Conservation (phyloP, 1,140 invertebrate species). For the Dendrolimus kikuchii region DNA sequence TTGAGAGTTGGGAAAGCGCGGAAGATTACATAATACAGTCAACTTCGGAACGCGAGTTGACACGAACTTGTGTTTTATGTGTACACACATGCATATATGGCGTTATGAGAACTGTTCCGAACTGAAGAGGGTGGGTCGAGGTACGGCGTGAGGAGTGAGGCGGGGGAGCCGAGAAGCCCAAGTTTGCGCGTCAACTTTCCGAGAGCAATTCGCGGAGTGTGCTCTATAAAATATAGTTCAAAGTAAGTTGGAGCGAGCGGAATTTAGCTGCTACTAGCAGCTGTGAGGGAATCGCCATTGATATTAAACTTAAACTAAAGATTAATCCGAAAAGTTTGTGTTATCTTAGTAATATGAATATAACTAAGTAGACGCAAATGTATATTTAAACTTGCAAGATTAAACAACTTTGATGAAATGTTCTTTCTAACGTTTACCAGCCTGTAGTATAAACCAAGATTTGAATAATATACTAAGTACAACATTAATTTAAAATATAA, state of each 20-base stretch:
- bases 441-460: too few species aligned
- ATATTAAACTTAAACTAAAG: conserved; percentile 5
- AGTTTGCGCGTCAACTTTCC: conserved; percentile 24
- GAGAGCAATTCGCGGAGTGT: conserved; percentile 21
- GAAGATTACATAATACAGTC: conserved; percentile 25
- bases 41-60: conserved; percentile 20
- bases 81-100: conserved; percentile 9
- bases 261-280: conserved; percentile 15
- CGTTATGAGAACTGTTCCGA: conserved; percentile 19
- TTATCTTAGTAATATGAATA: too few species aligned
- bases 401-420: too few species aligned
- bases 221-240: conserved; percentile 34
- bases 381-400: too few species aligned
- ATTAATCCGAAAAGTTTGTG: conserved; percentile 7
- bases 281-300: conserved; percentile 9
- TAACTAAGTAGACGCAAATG: too few species aligned
- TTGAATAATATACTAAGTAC: too few species aligned
- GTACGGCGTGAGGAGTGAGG: conserved; percentile 2
- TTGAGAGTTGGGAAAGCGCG: conserved; percentile 20
- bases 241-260: conserved; percentile 22
- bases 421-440: too few species aligned
- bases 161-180: conserved; percentile 5
- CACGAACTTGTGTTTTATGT: conserved; percentile 23
- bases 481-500: too few species aligned
- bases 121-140: conserved; percentile 6